A percentile compares a stretch with the other conserved stretches of the same genome.
Evolutionary conservation across 2,888 invertebrate genomes (phyloP).

Genomic region (Iphiclides podalirius): DNA sequence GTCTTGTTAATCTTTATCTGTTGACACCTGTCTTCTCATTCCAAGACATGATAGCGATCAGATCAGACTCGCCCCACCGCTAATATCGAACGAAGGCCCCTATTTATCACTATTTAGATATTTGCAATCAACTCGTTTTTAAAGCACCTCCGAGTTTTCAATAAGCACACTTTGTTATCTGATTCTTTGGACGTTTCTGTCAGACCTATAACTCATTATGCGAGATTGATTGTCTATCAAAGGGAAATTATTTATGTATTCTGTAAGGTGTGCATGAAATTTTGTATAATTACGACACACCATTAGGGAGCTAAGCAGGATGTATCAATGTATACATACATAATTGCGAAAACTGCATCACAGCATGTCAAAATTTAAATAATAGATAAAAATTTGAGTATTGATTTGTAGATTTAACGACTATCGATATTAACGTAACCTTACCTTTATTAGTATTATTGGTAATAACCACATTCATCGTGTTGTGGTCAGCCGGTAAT

Average conservation of each 20-base stretch:
- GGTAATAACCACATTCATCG: too few relatives aligned
- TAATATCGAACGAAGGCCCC: conserved; percentile 2
- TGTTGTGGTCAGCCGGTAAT: too few relatives aligned
- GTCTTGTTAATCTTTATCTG: conserved; percentile 23
- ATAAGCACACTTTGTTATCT: not conserved
- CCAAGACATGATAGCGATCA: conserved; percentile 20
- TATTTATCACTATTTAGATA: conserved; percentile 23
- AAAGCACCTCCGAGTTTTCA: not conserved
- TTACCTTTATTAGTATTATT: too few relatives aligned
- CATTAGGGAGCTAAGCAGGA: too few relatives aligned
- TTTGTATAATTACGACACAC: too few relatives aligned
- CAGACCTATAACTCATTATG: not conserved
- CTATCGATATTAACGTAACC: too few relatives aligned
- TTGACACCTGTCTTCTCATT: conserved; percentile 22
- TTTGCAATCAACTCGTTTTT: conserved; percentile 16
- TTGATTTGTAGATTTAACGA: too few relatives aligned
- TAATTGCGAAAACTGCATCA: too few relatives aligned
- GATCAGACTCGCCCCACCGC: conserved; percentile 7
- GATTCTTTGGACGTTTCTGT: not conserved
- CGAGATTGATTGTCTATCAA: not conserved
- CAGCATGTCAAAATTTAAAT: too few relatives aligned
- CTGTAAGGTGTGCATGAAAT: not conserved
- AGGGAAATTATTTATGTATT: not conserved
- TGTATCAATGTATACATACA: too few relatives aligned
- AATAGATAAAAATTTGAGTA: too few relatives aligned